phyloP scores from a whole-genome alignment of 2,113 vertebrate species.

The Abramis brama region DNA sequence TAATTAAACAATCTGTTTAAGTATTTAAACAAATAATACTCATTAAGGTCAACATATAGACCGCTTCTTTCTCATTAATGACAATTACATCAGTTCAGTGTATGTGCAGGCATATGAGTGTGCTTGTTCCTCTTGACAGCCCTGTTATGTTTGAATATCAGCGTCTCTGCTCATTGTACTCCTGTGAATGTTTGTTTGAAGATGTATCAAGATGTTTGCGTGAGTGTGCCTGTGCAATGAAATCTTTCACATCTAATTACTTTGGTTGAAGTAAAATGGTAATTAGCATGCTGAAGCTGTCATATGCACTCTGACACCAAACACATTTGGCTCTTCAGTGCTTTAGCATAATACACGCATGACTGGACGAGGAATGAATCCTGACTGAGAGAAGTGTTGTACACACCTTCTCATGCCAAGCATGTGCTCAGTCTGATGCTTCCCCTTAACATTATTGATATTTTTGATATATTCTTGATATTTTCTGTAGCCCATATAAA shows the following conservation, averaged over 20 bases:
- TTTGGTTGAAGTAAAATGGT: conserved; percentile 32
- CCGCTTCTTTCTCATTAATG: neutral
- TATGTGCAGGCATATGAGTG: neutral
- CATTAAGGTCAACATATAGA: neutral
- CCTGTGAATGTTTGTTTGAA: conserved; percentile 35
- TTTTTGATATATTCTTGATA: no score
- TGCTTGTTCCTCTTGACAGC: neutral
- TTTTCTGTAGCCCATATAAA: neutral
- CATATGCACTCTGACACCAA: conserved; percentile 20
- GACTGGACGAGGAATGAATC: neutral
- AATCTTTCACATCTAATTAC: conserved; percentile 36
- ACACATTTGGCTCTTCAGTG: conserved; percentile 15
- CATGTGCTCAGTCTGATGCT: neutral
- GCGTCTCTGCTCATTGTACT: neutral
- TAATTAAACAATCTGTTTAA: neutral
- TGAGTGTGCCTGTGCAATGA: conserved; percentile 19
- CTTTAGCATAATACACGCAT: conserved; percentile 25
- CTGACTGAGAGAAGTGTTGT: conserved; percentile 13
- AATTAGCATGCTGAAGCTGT: conserved; percentile 17
- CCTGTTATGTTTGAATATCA: neutral
- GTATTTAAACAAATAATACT: neutral
- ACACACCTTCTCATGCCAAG: conserved; percentile 1
- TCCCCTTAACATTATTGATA: neutral
- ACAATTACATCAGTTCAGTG: neutral
- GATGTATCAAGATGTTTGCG: conserved; percentile 31